Evolutionary conservation across 2,113 vertebrate species (phyloP), one percentile per base, ranked within the genome.

Genomic region (Salminus brasiliensis): DNA sequence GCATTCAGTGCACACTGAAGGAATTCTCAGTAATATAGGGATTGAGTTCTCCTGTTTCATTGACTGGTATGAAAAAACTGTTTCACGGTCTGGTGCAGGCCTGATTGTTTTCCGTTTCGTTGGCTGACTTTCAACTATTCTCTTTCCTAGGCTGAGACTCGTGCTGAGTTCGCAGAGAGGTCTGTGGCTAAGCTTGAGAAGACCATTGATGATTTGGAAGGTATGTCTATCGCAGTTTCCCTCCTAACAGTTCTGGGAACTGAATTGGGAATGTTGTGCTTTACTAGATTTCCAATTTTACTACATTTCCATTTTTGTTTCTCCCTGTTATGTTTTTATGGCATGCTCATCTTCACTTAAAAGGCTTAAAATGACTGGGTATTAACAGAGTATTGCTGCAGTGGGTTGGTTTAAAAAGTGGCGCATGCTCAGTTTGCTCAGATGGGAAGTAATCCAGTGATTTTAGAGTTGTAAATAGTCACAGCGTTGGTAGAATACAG

Each of bases 171-270:
- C 94, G 97, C 98, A 0, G 98, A 99, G 88, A 92, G 96, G 63
- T 98, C 98, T 78, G 97, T 99, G 90, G 97, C 96, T 0, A 99
- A 99, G 89, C 89, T 99, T 90, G 98, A 99, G 94, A 99, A 99
- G 87, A 97, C 97, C 84, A 99, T 99, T 0, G 98, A 99, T 81
- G 98, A 99, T 82, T 91, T 99, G 88, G 98, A 99, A 97, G 98
- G 98, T 99, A 96, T 18, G 41, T 29, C 52, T 78, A 57, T 13
- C 23, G 4, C 4, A 23, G 53, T 5, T 25, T 65, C 52, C 27
- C 47, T 16, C 53, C 32, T 25, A 21, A 70, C 21, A 12, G 21
- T 25, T 62, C n/a, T 71, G n/a, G n/a, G n/a, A 15, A 45, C 4
- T 45, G 15, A 7, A 21, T 9, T 11, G n/a, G 25, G 66, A 41